A percentile compares a stretch with the other conserved stretches of the same genome.
phyloP scores from a whole-genome alignment of 2,888 invertebrate species.

The Brassicogethes aeneus region DNA sequence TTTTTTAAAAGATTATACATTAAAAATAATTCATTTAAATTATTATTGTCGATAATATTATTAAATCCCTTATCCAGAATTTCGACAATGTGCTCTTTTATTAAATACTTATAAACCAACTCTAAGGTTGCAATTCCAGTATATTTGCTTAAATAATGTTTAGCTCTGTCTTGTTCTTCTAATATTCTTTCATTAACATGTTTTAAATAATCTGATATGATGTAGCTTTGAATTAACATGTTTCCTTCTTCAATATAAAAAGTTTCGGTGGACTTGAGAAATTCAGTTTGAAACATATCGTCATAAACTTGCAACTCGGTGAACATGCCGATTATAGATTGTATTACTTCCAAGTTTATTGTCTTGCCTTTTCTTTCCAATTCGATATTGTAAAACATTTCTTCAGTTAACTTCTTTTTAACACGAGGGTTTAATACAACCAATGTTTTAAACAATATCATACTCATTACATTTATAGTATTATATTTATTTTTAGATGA shows the following conservation, averaged over 20 bases:
- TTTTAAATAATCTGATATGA: constrained; percentile 77
- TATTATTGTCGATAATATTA: constrained; percentile 63
- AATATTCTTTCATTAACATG: constrained; percentile 64
- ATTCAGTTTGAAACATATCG: constrained; percentile 74
- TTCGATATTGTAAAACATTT: constrained; percentile 80
- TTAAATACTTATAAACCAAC: constrained; percentile 81
- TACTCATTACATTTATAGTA: constrained; percentile 87
- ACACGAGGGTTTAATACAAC: constrained; percentile 79
- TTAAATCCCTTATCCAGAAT: constrained; percentile 87
- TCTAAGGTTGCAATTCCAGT: constrained; percentile 78
- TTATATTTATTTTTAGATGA: constrained; percentile 88
- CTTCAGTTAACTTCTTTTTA: constrained; percentile 79
- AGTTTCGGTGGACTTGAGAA: constrained; percentile 80
- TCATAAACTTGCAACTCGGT: constrained; percentile 87
- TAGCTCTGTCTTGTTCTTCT: constrained; percentile 82
- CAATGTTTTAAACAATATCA: constrained; percentile 83
- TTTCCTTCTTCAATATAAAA: constrained; percentile 87
- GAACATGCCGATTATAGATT: constrained; percentile 87
- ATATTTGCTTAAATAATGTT: constrained; percentile 72
- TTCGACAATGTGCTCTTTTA: constrained; percentile 77
- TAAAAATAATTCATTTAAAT: constrained; percentile 68
- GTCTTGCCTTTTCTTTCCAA: constrained; percentile 82
- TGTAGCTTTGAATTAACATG: constrained; percentile 75
- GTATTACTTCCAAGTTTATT: constrained; percentile 79
- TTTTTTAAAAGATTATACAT: constrained; percentile 78